A percentile compares a stretch with the other conserved stretches of the same genome.
Evolutionary conservation across 2,888 invertebrate species (phyloP).

Genomic region (Caenorhabditis zanzibari): DNA sequence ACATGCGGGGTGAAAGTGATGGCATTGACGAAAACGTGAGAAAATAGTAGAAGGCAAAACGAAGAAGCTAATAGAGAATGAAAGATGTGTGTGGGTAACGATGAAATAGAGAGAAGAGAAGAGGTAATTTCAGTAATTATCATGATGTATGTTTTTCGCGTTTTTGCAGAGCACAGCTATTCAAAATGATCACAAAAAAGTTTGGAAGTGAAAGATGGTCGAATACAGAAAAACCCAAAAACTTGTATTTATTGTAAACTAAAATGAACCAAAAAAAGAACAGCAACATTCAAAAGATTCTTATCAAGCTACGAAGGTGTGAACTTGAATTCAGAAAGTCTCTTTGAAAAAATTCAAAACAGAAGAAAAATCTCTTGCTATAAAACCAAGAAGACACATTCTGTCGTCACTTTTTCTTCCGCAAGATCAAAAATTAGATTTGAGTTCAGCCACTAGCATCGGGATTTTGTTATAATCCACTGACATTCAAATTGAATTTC

Average conservation of each 20-base stretch:
- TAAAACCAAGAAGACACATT: background rate
- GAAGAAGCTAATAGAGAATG: conserved; percentile 32
- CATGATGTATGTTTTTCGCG: conserved; percentile 21
- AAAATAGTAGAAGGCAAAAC: conserved; percentile 24
- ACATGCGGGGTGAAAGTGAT: conserved; percentile 54
- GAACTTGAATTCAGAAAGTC: too few relatives aligned
- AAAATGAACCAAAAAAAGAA: too few relatives aligned
- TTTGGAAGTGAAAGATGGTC: too few relatives aligned
- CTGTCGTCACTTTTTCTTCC: background rate
- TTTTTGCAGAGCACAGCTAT: background rate
- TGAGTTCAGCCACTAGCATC: background rate
- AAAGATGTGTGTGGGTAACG: conserved; percentile 21
- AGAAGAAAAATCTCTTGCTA: background rate
- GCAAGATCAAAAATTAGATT: background rate
- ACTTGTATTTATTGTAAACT: too few relatives aligned
- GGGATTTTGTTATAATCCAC: background rate
- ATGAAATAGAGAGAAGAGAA: background rate
- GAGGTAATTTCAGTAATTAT: conserved; percentile 26
- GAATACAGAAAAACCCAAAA: too few relatives aligned
- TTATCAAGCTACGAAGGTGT: too few relatives aligned
- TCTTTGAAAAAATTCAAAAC: too few relatives aligned
- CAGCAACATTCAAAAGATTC: too few relatives aligned
- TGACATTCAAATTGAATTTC: background rate
- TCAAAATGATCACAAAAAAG: background rate
- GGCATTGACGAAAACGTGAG: conserved; percentile 46